Base-by-base conservation (phyloP, 2,797 vertebrate species). In the Premnoplex brunnescens region DNA sequence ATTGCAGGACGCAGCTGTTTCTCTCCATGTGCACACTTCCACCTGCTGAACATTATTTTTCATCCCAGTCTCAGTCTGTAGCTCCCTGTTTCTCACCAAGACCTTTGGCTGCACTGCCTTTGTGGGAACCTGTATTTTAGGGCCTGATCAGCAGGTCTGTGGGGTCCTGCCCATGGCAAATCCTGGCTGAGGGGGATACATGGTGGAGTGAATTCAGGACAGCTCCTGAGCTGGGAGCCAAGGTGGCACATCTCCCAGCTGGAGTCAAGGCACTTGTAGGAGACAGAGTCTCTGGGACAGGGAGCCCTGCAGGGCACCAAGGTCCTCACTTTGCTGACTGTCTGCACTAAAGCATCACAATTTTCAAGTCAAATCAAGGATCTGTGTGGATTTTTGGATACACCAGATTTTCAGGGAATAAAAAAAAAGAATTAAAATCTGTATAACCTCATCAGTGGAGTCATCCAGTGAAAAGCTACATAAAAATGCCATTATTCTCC, bases 121-220 rank as follows among this genome's bases (percentile, higher is more conserved):
- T 78, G 43, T 39, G 49, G 32, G 39, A 87, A 82, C 77, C 51
- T 87, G 41, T 87, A 82, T 82, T 93, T 91, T 80, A 86, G 67
- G 55, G 63, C 86, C 39, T 87, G 89, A 95, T 92, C 64, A 82
- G 55, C 94, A 94, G 54, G 91, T 91, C 71, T 56, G 36, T n/a
- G 34, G 59, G 51, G 59, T 85, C 51, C 71, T 82, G 71, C 91
- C 71, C 22, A 2, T 12, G n/a, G 84, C 76, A 91, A 72, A 51
- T 6, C 1, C 51, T 92, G 51, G 19, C 73, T 66, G 24, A 12
- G 15, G 58, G 32, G 0, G 1, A 32, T 27, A 66, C 1, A 1
- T 59, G 43, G n/a, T 26, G 2, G 54, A 36, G 8, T 44, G 63
- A 79, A 48, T 69, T 87, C 20, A 51, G 67, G 59, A 32, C 2